phyloP scores from a whole-genome alignment of 1,140 invertebrate species.

The Magallana gigas region DNA sequence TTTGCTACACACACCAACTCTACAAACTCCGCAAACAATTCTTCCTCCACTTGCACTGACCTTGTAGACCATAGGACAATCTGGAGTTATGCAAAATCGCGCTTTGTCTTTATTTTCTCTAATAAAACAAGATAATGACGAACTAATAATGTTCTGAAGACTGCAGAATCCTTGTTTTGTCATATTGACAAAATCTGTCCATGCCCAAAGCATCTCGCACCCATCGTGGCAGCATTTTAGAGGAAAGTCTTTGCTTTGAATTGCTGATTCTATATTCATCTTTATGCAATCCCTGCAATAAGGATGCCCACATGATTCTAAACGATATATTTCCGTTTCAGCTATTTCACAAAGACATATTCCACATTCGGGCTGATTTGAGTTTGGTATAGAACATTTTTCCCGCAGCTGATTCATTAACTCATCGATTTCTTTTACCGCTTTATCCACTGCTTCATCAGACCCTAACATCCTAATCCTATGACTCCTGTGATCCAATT shows the following conservation, averaged over 20 bases:
- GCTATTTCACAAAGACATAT: constrained; percentile 71
- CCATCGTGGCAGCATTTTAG: constrained; percentile 65
- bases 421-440: constrained; percentile 48
- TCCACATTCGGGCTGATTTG: constrained; percentile 65
- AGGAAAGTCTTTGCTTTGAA: constrained; percentile 63
- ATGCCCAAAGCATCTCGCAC: constrained; percentile 63
- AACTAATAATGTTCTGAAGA: constrained; percentile 44
- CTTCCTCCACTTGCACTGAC: constrained; percentile 52
- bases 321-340: constrained; percentile 62
- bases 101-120: constrained; percentile 55
- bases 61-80: constrained; percentile 70
- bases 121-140: constrained; percentile 61
- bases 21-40: constrained; percentile 67
- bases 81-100: constrained; percentile 69
- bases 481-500: constrained; percentile 61
- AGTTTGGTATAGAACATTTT: neutral
- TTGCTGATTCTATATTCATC: constrained; percentile 54
- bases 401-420: constrained; percentile 35
- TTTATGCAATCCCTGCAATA: constrained; percentile 71
- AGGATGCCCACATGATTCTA: constrained; percentile 73
- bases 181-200: constrained; percentile 61
- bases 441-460: constrained; percentile 59
- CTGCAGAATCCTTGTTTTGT: constrained; percentile 48
- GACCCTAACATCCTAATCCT: constrained; percentile 63
- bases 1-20: constrained; percentile 63